These are phyloP conservation scores for Nysson spinosus DNA, from an alignment of 2,888 invertebrate species.

Conservation along the genomic window DNA sequence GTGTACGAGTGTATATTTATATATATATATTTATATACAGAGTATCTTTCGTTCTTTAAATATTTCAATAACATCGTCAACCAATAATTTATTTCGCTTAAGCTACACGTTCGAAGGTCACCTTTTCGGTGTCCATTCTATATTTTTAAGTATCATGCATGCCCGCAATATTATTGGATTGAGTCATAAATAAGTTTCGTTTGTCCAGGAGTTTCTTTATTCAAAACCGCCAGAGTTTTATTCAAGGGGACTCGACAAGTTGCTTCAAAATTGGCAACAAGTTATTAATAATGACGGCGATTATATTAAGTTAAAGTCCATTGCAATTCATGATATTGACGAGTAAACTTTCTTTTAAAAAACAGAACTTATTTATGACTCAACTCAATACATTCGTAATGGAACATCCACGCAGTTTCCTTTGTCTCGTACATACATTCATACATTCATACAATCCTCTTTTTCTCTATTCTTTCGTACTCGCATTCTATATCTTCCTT, in stretches of 20 bases:
- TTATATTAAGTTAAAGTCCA: no score
- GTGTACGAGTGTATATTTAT: constrained; percentile 63
- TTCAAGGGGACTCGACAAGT: no score
- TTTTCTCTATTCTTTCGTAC: neutral
- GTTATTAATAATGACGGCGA: no score
- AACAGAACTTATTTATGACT: no score
- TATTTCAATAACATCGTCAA: constrained; percentile 75
- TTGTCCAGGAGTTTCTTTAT: no score
- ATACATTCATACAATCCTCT: neutral
- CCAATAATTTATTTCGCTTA: constrained; percentile 74
- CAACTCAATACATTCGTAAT: no score
- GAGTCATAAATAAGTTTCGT: no score
- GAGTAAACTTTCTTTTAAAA: no score
- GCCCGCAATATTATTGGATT: constrained; percentile 25
- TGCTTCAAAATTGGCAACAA: no score
- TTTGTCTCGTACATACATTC: constrained; percentile 5
- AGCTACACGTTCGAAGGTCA: constrained; percentile 58
- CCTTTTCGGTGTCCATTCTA: constrained; percentile 12
- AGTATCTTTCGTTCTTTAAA: constrained; percentile 63
- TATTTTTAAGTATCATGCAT: constrained; percentile 54
- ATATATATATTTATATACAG: constrained; percentile 74
- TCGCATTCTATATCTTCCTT: neutral
- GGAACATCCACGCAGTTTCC: no score
- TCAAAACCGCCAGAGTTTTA: no score
- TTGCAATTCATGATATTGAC: no score